A percentile compares a stretch with the other conserved stretches of the same genome.
phyloP scores from a whole-genome alignment of 2,113 vertebrate species.

The Psophia crepitans region DNA sequence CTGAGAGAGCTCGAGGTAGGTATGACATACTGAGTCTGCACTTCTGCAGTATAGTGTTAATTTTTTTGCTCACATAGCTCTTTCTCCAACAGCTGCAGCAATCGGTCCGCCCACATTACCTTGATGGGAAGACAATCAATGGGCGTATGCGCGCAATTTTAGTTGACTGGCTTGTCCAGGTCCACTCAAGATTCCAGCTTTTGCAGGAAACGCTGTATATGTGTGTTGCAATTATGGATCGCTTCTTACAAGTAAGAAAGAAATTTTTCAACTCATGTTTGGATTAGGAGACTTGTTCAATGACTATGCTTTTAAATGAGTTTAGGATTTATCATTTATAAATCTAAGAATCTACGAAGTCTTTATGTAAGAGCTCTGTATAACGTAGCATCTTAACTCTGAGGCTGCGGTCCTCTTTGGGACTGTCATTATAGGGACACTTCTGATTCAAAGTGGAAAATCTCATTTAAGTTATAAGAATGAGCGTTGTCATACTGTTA shows the following conservation, averaged over 20 bases:
- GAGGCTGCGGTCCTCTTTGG: neutral
- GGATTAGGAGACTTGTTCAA: neutral
- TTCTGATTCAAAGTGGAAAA: neutral
- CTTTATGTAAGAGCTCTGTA: neutral
- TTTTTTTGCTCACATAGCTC: neutral
- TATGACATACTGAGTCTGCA: neutral
- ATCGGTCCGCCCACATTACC: constrained; percentile 76
- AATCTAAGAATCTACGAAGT: neutral
- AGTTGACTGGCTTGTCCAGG: constrained; percentile 95
- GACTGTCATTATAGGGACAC: neutral
- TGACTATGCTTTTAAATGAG: neutral
- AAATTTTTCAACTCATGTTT: fast-evolving
- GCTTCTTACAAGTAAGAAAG: constrained; percentile 84
- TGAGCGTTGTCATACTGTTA: neutral
- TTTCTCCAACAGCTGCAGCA: constrained; percentile 78
- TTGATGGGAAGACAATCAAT: constrained; percentile 82
- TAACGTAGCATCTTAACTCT: neutral
- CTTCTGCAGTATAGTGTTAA: neutral
- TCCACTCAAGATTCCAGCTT: constrained; percentile 90
- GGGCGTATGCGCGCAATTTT: constrained; percentile 89
- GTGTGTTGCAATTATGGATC: constrained; percentile 88
- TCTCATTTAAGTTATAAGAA: neutral
- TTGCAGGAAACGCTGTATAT: constrained; percentile 94
- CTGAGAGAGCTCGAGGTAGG: constrained; percentile 88
- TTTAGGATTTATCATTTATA: neutral